Evolutionary conservation across 2,797 vertebrate genomes (phyloP), one percentile per base, ranked within the genome.

Genomic region (Cyprinella venusta): DNA sequence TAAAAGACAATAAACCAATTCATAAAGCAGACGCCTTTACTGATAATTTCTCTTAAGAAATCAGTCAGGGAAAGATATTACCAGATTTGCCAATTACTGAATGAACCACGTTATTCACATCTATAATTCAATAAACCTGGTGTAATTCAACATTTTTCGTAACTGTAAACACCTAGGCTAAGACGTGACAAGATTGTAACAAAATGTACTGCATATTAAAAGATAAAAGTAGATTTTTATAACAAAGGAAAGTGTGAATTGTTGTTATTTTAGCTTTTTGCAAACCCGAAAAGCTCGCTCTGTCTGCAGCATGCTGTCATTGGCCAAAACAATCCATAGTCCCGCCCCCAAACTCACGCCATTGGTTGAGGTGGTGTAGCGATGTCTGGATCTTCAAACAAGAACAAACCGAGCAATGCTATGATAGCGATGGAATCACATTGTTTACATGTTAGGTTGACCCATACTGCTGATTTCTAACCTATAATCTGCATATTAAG

Each of bases 1-100:
- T 94, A 94, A 93, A 83, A 76, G 88, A 81, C 89, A 70, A 92
- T 94, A 94, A 94, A 94, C 88, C 91, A 88, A 92, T 91, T 91
- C 89, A 82, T 85, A 21, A 79, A 64, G 79, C 59, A 85, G 77
- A 16, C 72, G 70, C 61, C 80, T 68, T 76, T 79, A 67, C 80
- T 87, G 52, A 70, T 70, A 70, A 54, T 50, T 83, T 78, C 75
- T 70, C 54, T 71, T 71, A 78, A 78, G 75, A 83, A 61, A 83
- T 71, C 38, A 64, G 75, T 83, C 19, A 50, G 6, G 16, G 33
- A 54, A 77, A 67, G 10, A 45, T 42, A 82, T 75, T 45, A 33
- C 9, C 52, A 75, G 59, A 84, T 84, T 64, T 64, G 59, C n/a
- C 78, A 80, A 15, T 76, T 72, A 81, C 81, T 84, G 67, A 76